Percentiles rank a stretch among this genome's conserved stretches.
Evolutionary conservation across 2,888 invertebrate genomes (phyloP).

Genomic region (Lingula anatina): DNA sequence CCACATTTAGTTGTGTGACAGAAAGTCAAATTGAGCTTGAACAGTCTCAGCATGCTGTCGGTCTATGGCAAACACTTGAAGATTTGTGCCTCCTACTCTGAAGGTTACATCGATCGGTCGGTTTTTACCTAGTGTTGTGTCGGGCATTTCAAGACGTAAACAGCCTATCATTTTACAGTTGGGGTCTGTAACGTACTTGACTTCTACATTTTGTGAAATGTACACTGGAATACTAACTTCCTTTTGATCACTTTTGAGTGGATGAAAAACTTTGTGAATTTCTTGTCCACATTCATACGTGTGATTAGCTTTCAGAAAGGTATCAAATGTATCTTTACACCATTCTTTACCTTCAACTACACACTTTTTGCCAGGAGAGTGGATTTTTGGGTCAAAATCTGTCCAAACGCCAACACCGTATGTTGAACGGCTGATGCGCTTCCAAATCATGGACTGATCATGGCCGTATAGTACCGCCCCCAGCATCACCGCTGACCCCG

Average conservation of each 20-base stretch:
- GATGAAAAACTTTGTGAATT: constrained; percentile 4
- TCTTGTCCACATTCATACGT: constrained; percentile 8
- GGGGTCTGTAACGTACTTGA: constrained; percentile 8
- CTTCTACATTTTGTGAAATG: constrained; percentile 6
- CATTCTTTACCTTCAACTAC: constrained; percentile 5
- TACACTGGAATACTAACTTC: constrained; percentile 10
- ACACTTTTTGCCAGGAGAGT: constrained; percentile 3
- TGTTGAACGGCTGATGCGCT: constrained; percentile 11
- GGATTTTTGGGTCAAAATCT: constrained; percentile 6
- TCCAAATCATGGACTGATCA: constrained; percentile 9
- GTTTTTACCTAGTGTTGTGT: no score
- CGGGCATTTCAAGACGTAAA: no score
- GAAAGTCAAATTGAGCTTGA: no score
- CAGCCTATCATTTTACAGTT: constrained; percentile 7
- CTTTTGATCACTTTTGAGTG: constrained; percentile 1
- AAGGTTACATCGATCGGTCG: constrained; percentile 11
- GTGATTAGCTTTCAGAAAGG: constrained; percentile 7
- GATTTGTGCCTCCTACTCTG: constrained; percentile 12
- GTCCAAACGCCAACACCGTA: constrained; percentile 12
- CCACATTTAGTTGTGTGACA: no score
- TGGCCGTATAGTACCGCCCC: constrained; percentile 19
- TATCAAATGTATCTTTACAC: constrained; percentile 12
- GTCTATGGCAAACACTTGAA: constrained; percentile 11
- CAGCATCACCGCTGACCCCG: constrained; percentile 9
- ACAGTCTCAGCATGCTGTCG: no score